These are phyloP conservation scores for Laothoe populi DNA, from an alignment of 2,888 invertebrate genomes.

Conservation along the genomic window DNA sequence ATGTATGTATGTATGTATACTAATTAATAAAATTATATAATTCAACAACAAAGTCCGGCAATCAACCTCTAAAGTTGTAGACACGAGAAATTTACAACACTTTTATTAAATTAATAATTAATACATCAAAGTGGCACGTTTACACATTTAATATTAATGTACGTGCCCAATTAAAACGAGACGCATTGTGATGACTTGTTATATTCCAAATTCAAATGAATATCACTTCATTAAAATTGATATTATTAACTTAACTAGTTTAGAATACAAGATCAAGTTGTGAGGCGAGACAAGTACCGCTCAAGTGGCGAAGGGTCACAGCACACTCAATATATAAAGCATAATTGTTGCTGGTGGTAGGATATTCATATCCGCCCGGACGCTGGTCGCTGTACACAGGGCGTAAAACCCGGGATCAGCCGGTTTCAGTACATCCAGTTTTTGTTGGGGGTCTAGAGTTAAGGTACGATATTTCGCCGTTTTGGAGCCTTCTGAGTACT, in stretches of 20 bases:
- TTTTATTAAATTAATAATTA: too few relatives aligned
- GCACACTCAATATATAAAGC: not conserved
- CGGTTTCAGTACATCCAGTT: too few relatives aligned
- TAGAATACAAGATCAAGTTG: not conserved
- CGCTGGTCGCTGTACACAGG: too few relatives aligned
- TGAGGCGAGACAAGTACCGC: not conserved
- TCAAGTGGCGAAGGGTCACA: not conserved
- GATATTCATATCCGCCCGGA: too few relatives aligned
- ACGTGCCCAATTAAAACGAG: not conserved
- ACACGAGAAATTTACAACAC: not conserved
- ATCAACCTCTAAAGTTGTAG: too few relatives aligned
- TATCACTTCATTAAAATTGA: not conserved
- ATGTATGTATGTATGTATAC: not conserved
- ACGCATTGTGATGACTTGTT: not conserved
- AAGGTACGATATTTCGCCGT: too few relatives aligned
- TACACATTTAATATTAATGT: not conserved
- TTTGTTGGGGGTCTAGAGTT: too few relatives aligned
- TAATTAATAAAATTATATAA: not conserved
- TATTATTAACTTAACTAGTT: conserved; percentile 3
- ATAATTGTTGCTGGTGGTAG: too few relatives aligned
- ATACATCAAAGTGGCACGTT: not conserved
- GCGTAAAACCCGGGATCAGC: too few relatives aligned
- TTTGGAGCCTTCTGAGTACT: too few relatives aligned
- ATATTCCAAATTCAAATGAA: not conserved
- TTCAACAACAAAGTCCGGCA: not conserved